These are phyloP conservation scores for Microtus montanus DNA, from an alignment of 2,113 vertebrate genomes.

Conservation along the genomic window DNA sequence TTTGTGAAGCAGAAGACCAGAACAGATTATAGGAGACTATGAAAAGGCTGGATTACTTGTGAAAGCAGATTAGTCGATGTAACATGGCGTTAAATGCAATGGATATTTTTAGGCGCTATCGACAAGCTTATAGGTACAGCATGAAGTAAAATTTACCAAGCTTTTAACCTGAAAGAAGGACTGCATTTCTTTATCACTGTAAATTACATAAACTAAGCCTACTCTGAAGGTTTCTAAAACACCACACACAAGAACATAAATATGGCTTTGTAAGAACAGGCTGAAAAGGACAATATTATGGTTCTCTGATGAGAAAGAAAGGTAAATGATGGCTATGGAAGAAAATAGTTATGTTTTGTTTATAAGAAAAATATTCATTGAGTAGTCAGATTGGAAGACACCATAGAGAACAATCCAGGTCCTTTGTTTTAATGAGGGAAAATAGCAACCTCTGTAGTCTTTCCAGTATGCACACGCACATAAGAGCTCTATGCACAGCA, in stretches of 20 bases:
- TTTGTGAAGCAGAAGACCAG: background rate
- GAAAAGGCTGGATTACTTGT: background rate
- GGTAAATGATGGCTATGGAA: background rate
- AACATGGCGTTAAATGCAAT: background rate
- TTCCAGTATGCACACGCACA: background rate
- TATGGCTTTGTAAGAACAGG: background rate
- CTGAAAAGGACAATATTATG: background rate
- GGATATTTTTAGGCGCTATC: background rate
- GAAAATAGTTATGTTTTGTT: background rate
- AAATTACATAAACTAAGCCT: background rate
- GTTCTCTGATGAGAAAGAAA: background rate
- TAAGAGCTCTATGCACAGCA: background rate
- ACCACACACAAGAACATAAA: background rate
- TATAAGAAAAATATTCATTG: background rate
- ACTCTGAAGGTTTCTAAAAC: constrained; percentile 50
- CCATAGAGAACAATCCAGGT: background rate
- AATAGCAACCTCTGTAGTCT: background rate
- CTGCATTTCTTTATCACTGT: background rate
- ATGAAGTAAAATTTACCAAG: background rate
- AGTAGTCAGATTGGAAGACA: background rate
- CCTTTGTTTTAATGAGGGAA: background rate
- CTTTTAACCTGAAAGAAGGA: background rate
- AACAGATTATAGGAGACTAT: background rate
- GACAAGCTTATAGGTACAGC: background rate
- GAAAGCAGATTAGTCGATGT: constrained; percentile 2